A percentile compares a stretch with the other conserved stretches of the same genome.
Conservation (phyloP, 2,888 invertebrate genomes). For the Acrobasis suavella region DNA sequence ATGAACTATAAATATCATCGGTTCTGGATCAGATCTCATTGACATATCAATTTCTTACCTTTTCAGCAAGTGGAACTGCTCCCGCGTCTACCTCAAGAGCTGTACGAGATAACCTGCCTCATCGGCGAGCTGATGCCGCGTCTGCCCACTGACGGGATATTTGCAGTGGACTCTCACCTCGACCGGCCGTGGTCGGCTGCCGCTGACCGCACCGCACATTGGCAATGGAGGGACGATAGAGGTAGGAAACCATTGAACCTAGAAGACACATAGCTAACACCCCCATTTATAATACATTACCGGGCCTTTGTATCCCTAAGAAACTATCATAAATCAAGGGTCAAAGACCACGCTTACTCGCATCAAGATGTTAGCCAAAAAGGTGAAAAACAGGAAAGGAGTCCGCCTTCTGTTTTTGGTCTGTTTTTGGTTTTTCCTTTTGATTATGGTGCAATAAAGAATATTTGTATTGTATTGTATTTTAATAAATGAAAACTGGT, state of each 20-base stretch:
- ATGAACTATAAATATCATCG: no score
- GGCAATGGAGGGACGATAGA: slow-evolving; percentile 99
- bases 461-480: no score
- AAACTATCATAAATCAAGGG: no score
- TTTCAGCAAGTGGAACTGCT: slow-evolving; percentile 89
- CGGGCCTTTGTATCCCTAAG: no score
- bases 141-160: slow-evolving; percentile 96
- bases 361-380: no score
- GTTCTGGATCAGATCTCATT: background rate
- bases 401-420: no score
- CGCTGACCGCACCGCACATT: slow-evolving; percentile 93
- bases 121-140: slow-evolving; percentile 99
- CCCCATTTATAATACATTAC: no score
- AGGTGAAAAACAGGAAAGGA: no score
- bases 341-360: no score
- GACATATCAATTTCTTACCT: background rate
- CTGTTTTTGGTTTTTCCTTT: no score
- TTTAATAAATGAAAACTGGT: no score
- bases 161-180: slow-evolving; percentile 94
- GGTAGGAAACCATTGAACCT: slow-evolving; percentile 70
- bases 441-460: no score
- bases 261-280: background rate
- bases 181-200: slow-evolving; percentile 89
- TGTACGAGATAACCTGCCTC: slow-evolving; percentile 98
- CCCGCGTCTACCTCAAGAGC: slow-evolving; percentile 95